These are phyloP conservation scores for Lynx canadensis DNA, from an alignment of 2,113 vertebrate species.

Conservation along the genomic window DNA sequence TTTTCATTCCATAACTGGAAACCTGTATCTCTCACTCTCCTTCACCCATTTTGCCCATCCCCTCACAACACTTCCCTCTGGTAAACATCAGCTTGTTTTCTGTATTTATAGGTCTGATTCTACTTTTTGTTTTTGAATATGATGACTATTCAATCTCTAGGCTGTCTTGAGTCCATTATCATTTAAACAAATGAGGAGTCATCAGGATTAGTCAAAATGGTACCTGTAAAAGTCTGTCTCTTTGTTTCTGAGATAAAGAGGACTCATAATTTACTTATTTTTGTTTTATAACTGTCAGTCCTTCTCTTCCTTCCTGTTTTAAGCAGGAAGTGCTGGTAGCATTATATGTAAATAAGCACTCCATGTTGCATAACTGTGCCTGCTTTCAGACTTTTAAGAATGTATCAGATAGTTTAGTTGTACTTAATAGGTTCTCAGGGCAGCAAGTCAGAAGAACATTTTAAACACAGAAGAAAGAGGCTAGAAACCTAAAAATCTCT, in stretches of 20 bases:
- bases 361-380: neutral
- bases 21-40: neutral
- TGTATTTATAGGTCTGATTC: neutral
- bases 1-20: neutral
- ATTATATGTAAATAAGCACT: conserved; percentile 44
- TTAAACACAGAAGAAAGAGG: neutral
- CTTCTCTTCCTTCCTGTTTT: conserved; percentile 64
- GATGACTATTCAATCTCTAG: neutral
- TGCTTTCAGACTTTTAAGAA: conserved; percentile 33
- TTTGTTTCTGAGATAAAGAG: neutral
- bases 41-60: neutral
- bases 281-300: conserved; percentile 20
- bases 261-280: conserved; percentile 15
- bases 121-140: neutral
- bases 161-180: neutral
- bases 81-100: neutral
- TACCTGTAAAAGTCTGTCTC: neutral
- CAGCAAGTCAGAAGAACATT: neutral
- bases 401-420: neutral
- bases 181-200: conserved; percentile 22
- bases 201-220: neutral
- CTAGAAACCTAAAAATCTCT: conserved; percentile 5
- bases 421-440: neutral
- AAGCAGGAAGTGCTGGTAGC: conserved; percentile 58
- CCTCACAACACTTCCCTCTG: neutral